Evolutionary conservation across 2,113 vertebrate genomes (phyloP).

Genomic region (Calonectris borealis): DNA sequence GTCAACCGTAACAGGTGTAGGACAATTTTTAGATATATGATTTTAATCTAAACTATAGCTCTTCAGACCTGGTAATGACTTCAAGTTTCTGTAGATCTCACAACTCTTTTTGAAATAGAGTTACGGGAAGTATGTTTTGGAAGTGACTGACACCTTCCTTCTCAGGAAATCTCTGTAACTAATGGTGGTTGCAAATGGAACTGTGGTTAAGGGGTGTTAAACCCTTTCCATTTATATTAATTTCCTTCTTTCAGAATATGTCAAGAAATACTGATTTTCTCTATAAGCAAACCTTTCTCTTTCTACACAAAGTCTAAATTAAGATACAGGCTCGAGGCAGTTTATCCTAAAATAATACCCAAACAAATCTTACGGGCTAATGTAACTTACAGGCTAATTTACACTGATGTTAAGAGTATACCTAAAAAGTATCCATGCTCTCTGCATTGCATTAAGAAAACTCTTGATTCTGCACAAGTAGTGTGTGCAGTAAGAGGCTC

Average conservation of each 20-base stretch:
- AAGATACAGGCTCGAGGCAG: neutral
- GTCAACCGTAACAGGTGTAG: neutral
- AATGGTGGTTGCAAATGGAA: neutral
- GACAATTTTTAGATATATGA: neutral
- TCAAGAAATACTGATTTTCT: fast-evolving
- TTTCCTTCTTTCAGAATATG: neutral
- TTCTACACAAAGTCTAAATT: neutral
- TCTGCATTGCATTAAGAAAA: neutral
- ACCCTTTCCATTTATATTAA: neutral
- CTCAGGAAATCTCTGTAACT: neutral
- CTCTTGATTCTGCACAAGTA: neutral
- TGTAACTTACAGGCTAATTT: neutral
- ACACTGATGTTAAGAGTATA: neutral
- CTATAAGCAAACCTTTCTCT: neutral
- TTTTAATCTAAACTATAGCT: neutral
- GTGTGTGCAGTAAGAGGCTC: neutral
- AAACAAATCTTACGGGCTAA: neutral
- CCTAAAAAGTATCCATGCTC: neutral
- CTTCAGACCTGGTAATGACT: neutral
- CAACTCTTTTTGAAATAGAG: neutral
- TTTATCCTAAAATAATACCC: neutral
- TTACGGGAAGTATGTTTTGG: neutral
- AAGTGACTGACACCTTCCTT: neutral
- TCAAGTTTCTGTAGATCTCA: neutral
- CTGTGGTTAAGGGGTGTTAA: neutral